Evolutionary conservation across 2,888 invertebrate species (phyloP), one percentile per base, ranked within the genome.

Genomic region (Netelia fuscicornis): DNA sequence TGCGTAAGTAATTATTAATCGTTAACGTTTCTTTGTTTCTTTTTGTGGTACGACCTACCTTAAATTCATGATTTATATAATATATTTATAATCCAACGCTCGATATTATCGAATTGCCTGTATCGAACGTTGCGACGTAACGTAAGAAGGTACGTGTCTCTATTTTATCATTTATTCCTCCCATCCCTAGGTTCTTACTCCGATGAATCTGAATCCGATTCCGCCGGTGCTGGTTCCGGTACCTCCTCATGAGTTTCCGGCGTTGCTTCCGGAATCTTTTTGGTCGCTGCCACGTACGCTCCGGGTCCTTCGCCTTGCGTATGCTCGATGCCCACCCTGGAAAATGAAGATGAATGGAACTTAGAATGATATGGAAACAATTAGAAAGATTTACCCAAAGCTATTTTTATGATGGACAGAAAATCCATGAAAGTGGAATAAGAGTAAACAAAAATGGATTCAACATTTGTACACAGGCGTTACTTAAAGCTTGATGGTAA

Each of bases 241-340:
- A 93, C 92, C 67, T 91, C 91, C 25, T 90, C 90, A 64, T 89
- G 92, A 2, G 85, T 84, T 85, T 92, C 94, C 89, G 88, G 93
- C 85, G 91, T 92, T 9, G 90, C 86, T 83, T 94, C 91, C 0
- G 93, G 92, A 10, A 93, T 92, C 82, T 92, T 91, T 71, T 93
- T 93, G 9, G 96, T 96, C 62, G 96, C 97, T 65, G 96, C 94
- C 78, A 96, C 94, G 91, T 97, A 97, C 70, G 97, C 96, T 88
- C 95, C 96, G 84, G 96, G 96, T 52, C 95, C 95, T 90, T 96
- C 96, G 20, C 96, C 96, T 91, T 96, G 96, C 78, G 97, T 97
- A 92, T 97, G 97, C 94, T 98, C 98, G 93, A 98, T 98, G 91
- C 98, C 98, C 92, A 98, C 98, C 92, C 97, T 97, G 88, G 37